phyloP scores from a whole-genome alignment of 2,113 vertebrate species.

The Channa argus region DNA sequence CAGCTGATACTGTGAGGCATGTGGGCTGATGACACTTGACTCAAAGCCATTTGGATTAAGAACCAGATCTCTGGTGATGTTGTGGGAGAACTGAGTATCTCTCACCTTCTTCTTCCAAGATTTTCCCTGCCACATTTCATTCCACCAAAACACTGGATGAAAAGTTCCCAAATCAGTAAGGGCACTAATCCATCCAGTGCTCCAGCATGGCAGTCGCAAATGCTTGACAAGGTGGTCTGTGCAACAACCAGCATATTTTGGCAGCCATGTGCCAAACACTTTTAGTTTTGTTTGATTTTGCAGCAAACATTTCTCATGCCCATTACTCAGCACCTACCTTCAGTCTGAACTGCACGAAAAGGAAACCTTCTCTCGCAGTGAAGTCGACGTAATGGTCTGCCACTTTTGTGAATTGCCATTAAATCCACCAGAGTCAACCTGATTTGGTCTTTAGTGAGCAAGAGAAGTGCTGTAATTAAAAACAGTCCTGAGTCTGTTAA shows the following conservation, averaged over 20 bases:
- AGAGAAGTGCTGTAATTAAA: slow-evolving; percentile 47
- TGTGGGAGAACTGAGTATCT: slow-evolving; percentile 22
- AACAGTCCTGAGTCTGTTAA: slow-evolving; percentile 32
- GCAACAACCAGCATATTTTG: slow-evolving; percentile 28
- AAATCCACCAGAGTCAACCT: slow-evolving; percentile 37
- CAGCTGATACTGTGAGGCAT: slow-evolving; percentile 13
- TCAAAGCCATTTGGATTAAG: slow-evolving; percentile 30
- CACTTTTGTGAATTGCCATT: slow-evolving; percentile 40
- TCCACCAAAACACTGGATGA: slow-evolving; percentile 18
- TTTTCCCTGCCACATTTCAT: slow-evolving; percentile 13
- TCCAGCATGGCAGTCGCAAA: neutral
- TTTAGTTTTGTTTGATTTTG: slow-evolving; percentile 21
- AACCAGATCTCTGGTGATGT: slow-evolving; percentile 17
- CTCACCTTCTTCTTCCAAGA: slow-evolving; percentile 10
- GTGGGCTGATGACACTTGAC: slow-evolving; percentile 26
- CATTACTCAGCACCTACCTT: slow-evolving; percentile 31
- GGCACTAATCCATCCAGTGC: slow-evolving; percentile 29
- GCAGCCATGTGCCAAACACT: slow-evolving; percentile 24
- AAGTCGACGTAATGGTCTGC: slow-evolving; percentile 8
- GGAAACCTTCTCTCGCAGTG: slow-evolving; percentile 22
- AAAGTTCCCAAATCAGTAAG: slow-evolving; percentile 33
- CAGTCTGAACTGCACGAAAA: slow-evolving; percentile 42
- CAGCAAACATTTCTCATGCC: slow-evolving; percentile 30
- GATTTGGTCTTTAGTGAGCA: slow-evolving; percentile 27
- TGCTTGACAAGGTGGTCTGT: slow-evolving; percentile 24